Conservation (phyloP, 2,113 vertebrate genomes). For the Seriola aureovittata region DNA sequence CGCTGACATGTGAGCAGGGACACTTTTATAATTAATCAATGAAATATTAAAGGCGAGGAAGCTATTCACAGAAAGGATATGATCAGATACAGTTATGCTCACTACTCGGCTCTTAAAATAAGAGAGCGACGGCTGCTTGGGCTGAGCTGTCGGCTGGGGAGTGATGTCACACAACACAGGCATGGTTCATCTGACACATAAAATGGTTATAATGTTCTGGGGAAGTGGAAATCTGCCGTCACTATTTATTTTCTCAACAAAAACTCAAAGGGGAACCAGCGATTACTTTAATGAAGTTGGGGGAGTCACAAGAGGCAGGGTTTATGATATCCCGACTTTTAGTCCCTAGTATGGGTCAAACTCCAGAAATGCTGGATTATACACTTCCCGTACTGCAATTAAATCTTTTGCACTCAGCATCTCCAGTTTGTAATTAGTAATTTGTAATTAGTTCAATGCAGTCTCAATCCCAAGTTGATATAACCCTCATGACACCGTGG, state of each 20-base stretch:
- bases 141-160: slow-evolving; percentile 20
- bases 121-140: slow-evolving; percentile 9
- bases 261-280: not conserved
- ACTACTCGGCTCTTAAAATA: slow-evolving; percentile 12
- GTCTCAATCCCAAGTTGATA: not conserved
- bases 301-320: not conserved
- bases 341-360: too few species aligned
- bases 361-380: not conserved
- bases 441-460: not conserved
- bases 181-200: slow-evolving; percentile 14
- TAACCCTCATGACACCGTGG: not conserved
- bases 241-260: slow-evolving; percentile 19
- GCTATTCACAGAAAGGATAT: slow-evolving; percentile 32
- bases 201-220: slow-evolving; percentile 13
- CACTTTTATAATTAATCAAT: slow-evolving; percentile 50
- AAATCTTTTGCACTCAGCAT: not conserved
- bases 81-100: slow-evolving; percentile 32
- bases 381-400: not conserved
- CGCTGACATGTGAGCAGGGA: slow-evolving; percentile 24
- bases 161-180: slow-evolving; percentile 29
- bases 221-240: not conserved
- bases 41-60: slow-evolving; percentile 45
- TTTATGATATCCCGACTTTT: not conserved
- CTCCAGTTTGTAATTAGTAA: not conserved
- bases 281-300: not conserved